phyloP scores from a whole-genome alignment of 2,888 invertebrate genomes.

The Meandrusa payeni region DNA sequence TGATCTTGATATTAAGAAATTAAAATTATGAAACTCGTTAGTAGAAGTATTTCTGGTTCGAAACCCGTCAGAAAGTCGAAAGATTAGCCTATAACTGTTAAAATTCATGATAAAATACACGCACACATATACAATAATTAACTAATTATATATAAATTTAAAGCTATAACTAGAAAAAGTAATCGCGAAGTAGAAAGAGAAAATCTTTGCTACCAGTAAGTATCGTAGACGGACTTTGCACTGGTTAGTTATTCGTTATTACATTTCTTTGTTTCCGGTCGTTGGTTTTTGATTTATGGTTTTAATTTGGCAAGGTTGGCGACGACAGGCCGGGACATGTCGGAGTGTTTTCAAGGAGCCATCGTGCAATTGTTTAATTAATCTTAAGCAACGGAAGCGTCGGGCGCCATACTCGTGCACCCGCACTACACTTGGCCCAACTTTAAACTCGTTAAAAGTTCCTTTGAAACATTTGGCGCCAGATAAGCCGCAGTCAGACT shows the following conservation, averaged over 20 bases:
- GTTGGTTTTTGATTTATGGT: slow-evolving; percentile 76
- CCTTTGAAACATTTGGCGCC: slow-evolving; percentile 78
- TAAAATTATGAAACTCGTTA: too few species aligned
- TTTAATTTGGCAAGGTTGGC: slow-evolving; percentile 80
- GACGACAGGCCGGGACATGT: slow-evolving; percentile 79
- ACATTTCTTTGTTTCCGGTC: slow-evolving; percentile 71
- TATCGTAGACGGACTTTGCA: slow-evolving; percentile 25
- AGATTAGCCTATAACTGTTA: too few species aligned
- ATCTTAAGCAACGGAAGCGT: slow-evolving; percentile 71
- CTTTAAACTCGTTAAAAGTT: slow-evolving; percentile 81
- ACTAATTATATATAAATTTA: too few species aligned
- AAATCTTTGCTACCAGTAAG: background rate
- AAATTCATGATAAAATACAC: too few species aligned
- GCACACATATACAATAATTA: too few species aligned
- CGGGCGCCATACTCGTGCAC: slow-evolving; percentile 47
- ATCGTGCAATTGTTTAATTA: slow-evolving; percentile 81
- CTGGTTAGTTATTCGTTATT: slow-evolving; percentile 69
- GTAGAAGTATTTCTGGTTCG: too few species aligned
- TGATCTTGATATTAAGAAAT: too few species aligned
- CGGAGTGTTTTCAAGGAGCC: slow-evolving; percentile 79
- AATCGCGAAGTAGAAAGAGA: slow-evolving; percentile 45
- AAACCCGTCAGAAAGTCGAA: too few species aligned
- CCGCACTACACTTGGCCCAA: slow-evolving; percentile 75
- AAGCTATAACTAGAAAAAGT: slow-evolving; percentile 31
- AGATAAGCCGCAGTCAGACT: slow-evolving; percentile 78